Evolutionary conservation across 2,888 invertebrate species (phyloP), one percentile per base, ranked within the genome.

Genomic region (Epicampocera succincta): DNA sequence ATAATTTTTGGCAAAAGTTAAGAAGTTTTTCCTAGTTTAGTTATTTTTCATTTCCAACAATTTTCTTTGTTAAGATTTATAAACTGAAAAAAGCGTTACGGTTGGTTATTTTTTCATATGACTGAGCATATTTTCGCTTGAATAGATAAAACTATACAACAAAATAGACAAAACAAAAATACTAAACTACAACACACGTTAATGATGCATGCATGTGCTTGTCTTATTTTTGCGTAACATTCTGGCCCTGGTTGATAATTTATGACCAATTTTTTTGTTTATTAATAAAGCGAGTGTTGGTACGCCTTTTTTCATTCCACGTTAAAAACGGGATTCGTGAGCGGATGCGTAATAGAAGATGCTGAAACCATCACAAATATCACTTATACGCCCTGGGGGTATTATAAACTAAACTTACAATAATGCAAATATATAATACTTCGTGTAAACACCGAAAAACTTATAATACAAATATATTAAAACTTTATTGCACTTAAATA

Each of bases 111-210:
- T 82, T 82, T 65, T 77, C 63, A 52, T 66, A 66, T 58, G 74
- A 63, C 77, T 78, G 73, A 74, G 69, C 77, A 74, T 66, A 73
- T 82, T 78, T 74, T 69, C 82, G 82, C 74, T 74, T 82, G 60
- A 82, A 29, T 82, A 66, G 65, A 69, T 82, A 74, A 74, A 71
- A 52, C 29, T 69, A 15, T 76, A 63, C 12, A 60, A 38, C n/a
- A 38, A 40, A 17, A 65, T 15, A 40, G 46, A 25, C 48, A 61
- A 38, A 46, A 25, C 48, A 61, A 40, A 71, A 61, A 72, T 56
- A 40, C n/a, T 21, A 40, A 73, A 69, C 77, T 77, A 46, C 71
- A 50, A n/a, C 74, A 15, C 33, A n/a, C 66, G 42, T 65, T 76
- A 65, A 75, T 72, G 75, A 75, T 76, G 66, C 66, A 71, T 72